phyloP scores from a whole-genome alignment of 2,113 vertebrate species.

The Struthidea cinerea region DNA sequence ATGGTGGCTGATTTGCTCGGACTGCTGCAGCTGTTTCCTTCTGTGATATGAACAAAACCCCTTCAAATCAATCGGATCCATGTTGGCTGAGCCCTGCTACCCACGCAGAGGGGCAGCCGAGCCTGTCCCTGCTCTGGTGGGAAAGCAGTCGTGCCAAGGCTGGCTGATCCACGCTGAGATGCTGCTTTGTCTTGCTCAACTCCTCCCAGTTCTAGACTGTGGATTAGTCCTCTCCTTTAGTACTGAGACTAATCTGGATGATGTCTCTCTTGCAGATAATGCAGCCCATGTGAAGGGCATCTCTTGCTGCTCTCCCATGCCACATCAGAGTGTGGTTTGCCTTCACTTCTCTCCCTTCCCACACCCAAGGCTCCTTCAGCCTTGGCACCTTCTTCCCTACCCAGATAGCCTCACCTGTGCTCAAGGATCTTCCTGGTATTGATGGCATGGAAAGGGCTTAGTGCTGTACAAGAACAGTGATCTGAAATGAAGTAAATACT shows the following conservation, averaged over 20 bases:
- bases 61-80: constrained; percentile 30
- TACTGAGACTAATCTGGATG: not conserved
- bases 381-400: not conserved
- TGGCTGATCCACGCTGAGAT: not conserved
- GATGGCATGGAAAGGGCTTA: not conserved
- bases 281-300: not conserved
- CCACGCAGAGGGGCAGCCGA: not conserved
- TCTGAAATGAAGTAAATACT: not conserved
- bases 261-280: not conserved
- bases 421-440: fast-evolving
- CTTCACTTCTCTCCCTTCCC: not conserved
- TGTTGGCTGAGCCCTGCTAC: constrained; percentile 2
- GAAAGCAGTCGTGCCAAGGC: not conserved
- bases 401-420: not conserved
- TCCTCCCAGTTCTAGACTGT: not conserved
- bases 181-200: not conserved
- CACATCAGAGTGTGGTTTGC: fast-evolving
- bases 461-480: not conserved
- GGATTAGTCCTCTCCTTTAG: not conserved
- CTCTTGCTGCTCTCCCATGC: not conserved
- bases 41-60: constrained; percentile 7
- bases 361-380: not conserved
- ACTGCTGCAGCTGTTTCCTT: constrained; percentile 47
- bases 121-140: not conserved
- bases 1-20: constrained; percentile 49